Percentiles rank a stretch among this genome's conserved stretches.
phyloP scores from a whole-genome alignment of 2,797 vertebrate genomes.

The Phrynocephalus forsythii region DNA sequence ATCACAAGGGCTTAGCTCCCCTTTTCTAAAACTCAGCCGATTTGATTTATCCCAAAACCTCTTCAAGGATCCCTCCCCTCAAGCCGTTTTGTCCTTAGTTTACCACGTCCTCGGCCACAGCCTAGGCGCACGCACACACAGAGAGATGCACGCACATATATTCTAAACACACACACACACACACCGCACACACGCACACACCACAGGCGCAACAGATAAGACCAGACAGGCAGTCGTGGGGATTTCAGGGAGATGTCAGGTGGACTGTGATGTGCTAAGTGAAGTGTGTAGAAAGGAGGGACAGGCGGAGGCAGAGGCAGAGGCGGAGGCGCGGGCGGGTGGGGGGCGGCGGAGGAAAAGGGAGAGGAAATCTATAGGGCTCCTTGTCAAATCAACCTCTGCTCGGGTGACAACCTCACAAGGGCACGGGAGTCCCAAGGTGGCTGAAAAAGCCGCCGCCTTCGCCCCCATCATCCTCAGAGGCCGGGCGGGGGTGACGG shows the following conservation, averaged over 20 bases:
- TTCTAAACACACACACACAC: not conserved
- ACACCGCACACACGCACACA: conserved; percentile 1
- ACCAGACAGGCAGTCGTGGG: conserved; percentile 48
- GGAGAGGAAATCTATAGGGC: conserved; percentile 47
- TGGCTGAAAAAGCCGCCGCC: conserved; percentile 33
- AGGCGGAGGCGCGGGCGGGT: not conserved
- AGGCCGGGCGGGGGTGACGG: not conserved
- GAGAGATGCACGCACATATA: too few species aligned
- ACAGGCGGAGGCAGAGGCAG: conserved; percentile 1
- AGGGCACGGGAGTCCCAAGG: conserved; percentile 48
- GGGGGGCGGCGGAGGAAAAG: conserved; percentile 7
- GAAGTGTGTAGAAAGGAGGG: conserved; percentile 69
- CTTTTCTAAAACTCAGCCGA: not conserved
- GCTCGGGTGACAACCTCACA: conserved; percentile 65
- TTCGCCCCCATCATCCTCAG: not conserved
- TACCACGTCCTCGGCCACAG: conserved; percentile 8
- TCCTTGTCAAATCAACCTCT: conserved; percentile 63
- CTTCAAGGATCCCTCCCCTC: not conserved
- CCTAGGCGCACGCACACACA: conserved; percentile 3
- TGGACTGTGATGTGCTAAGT: conserved; percentile 70
- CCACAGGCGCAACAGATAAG: conserved; percentile 38
- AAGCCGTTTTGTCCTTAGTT: conserved; percentile 27
- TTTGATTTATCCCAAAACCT: not conserved
- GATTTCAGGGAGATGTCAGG: conserved; percentile 66
- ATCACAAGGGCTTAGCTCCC: not conserved